A percentile compares a stretch with the other conserved stretches of the same genome.
phyloP scores from a whole-genome alignment of 2,888 invertebrate species.

The Aleiodes alternator region DNA sequence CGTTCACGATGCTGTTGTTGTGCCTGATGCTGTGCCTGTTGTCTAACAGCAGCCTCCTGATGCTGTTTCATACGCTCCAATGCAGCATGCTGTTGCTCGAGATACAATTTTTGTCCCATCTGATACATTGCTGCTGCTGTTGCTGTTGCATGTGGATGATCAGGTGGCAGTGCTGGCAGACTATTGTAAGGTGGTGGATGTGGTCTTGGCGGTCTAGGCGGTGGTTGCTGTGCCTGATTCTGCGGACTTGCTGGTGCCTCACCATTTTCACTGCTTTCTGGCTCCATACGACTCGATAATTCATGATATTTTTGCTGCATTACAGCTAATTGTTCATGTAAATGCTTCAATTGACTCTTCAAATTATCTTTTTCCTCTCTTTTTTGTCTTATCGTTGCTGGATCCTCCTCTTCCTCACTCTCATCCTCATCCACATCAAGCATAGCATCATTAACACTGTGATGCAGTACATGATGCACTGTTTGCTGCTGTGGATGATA shows the following conservation, averaged over 20 bases:
- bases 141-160: constrained; percentile 77
- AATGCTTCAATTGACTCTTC: constrained; percentile 88
- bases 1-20: constrained; percentile 76
- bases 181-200: constrained; percentile 77
- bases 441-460: constrained; percentile 78
- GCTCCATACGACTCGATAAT: constrained; percentile 83
- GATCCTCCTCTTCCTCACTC: constrained; percentile 86
- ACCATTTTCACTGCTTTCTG: constrained; percentile 79
- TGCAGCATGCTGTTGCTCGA: constrained; percentile 78
- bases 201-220: constrained; percentile 72
- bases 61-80: constrained; percentile 78
- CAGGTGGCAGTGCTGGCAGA: constrained; percentile 78
- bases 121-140: constrained; percentile 75
- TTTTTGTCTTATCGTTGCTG: constrained; percentile 88
- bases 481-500: constrained; percentile 97
- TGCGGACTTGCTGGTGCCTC: constrained; percentile 74
- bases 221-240: constrained; percentile 74
- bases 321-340: constrained; percentile 92
- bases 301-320: constrained; percentile 95
- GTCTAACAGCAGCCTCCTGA: constrained; percentile 76
- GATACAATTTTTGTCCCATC: constrained; percentile 76
- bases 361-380: constrained; percentile 91
- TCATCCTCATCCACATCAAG: constrained; percentile 84
- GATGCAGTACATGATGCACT: constrained; percentile 79
- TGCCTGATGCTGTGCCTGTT: constrained; percentile 76